These are phyloP conservation scores for Euwallacea similis DNA, from an alignment of 1,140 invertebrate species.

Conservation along the genomic window DNA sequence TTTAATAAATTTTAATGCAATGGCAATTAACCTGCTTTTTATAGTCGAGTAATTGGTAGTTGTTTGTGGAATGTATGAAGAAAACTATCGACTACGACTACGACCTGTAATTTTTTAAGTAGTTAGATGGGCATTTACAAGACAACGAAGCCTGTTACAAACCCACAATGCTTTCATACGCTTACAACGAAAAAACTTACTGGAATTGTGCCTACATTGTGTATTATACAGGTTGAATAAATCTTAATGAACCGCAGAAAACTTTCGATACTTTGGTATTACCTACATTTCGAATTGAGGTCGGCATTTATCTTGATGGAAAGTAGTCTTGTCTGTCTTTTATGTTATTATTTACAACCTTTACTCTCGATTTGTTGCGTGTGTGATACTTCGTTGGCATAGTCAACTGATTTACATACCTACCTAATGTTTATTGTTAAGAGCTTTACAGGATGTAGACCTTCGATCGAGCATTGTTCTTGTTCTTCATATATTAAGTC, in stretches of 20 bases:
- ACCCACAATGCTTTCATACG: too few relatives aligned
- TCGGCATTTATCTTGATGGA: slow-evolving; percentile 31
- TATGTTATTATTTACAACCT: slow-evolving; percentile 18
- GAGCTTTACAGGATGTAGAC: not conserved
- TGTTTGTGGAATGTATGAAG: too few relatives aligned
- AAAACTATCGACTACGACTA: too few relatives aligned
- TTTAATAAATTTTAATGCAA: too few relatives aligned
- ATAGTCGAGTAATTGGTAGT: too few relatives aligned
- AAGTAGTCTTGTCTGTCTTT: slow-evolving; percentile 28
- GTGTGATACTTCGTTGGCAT: not conserved
- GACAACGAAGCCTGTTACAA: too few relatives aligned
- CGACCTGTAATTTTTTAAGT: too few relatives aligned
- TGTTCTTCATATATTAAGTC: too few relatives aligned
- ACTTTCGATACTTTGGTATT: slow-evolving; percentile 31
- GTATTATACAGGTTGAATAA: slow-evolving; percentile 7
- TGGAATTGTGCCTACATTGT: too few relatives aligned
- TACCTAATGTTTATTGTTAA: not conserved
- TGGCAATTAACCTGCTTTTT: too few relatives aligned
- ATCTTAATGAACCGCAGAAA: slow-evolving; percentile 23
- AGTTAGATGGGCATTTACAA: too few relatives aligned
- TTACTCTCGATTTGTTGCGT: slow-evolving; percentile 19
- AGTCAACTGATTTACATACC: slow-evolving; percentile 2
- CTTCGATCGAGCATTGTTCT: not conserved
- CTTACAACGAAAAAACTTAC: too few relatives aligned
- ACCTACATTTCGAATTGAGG: slow-evolving; percentile 31